A percentile compares a stretch with the other conserved stretches of the same genome.
Conservation (phyloP, 1,140 invertebrate genomes). For the Hylaeus volcanicus region DNA sequence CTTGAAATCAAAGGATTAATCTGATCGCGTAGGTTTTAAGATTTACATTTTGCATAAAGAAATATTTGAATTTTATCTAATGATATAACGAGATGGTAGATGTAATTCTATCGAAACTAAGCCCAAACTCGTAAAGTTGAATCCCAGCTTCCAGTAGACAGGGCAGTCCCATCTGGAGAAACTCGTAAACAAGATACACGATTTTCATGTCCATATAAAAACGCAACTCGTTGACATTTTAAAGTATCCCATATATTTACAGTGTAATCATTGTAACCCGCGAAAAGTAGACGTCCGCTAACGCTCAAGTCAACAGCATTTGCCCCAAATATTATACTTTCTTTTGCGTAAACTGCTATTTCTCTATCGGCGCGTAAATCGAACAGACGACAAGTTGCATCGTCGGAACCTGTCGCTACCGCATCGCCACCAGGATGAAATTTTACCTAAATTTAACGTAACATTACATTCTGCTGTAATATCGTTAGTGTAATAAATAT, state of each 20-base stretch:
- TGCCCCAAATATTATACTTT: constrained; percentile 98
- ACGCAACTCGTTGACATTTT: constrained; percentile 93
- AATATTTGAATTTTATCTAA: constrained; percentile 18
- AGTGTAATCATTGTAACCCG: constrained; percentile 99
- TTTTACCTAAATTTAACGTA: constrained; percentile 78
- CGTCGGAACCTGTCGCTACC: constrained; percentile 98
- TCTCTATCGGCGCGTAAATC: constrained; percentile 99
- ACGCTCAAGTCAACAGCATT: constrained; percentile 99
- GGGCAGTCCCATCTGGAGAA: constrained; percentile 98
- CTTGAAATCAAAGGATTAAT: constrained; percentile 22
- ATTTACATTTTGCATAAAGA: constrained; percentile 33
- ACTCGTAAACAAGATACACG: constrained; percentile 96
- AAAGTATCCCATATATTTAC: constrained; percentile 99
- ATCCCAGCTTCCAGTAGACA: constrained; percentile 99
- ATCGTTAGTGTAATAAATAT: not conserved
- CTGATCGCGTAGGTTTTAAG: constrained; percentile 7
- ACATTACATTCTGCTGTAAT: constrained; percentile 1
- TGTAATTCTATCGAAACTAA: constrained; percentile 60
- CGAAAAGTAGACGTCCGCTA: constrained; percentile 96
- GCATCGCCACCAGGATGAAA: constrained; percentile 99
- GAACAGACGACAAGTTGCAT: constrained; percentile 98
- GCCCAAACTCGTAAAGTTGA: constrained; percentile 92
- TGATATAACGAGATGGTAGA: constrained; percentile 11
- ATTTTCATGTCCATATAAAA: constrained; percentile 99
- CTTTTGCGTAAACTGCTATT: constrained; percentile 97